Conservation (phyloP, 2,888 invertebrate genomes). For the Abscondita cerata region DNA sequence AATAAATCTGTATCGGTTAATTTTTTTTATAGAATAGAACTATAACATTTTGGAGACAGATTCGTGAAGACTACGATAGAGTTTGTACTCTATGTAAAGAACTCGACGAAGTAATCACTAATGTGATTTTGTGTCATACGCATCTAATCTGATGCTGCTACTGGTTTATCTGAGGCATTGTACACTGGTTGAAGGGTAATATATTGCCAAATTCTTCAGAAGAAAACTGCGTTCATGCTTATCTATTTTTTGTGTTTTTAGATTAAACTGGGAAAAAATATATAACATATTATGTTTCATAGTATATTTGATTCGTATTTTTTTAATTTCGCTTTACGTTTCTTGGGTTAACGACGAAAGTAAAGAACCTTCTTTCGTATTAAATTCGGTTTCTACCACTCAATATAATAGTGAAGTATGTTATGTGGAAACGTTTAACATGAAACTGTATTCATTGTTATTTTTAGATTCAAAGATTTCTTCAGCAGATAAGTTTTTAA, state of each 20-base stretch:
- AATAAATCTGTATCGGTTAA: no score
- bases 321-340: conserved; percentile 56
- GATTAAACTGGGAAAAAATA: conserved; percentile 57
- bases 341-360: conserved; percentile 53
- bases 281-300: conserved; percentile 71
- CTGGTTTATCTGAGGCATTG: conserved; percentile 72
- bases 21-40: conserved; percentile 63
- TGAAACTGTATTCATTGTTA: no score
- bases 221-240: background rate
- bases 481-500: conserved; percentile 52
- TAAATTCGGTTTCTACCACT: conserved; percentile 22
- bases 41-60: conserved; percentile 68
- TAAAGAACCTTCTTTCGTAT: conserved; percentile 53
- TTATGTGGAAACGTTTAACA: background rate
- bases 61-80: conserved; percentile 70
- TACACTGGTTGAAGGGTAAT: conserved; percentile 40
- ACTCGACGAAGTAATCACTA: conserved; percentile 67
- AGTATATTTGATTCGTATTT: conserved; percentile 67
- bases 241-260: conserved; percentile 1
- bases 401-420: conserved; percentile 35
- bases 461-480: conserved; percentile 49
- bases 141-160: conserved; percentile 76
- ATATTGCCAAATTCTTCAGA: background rate
- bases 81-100: conserved; percentile 66
- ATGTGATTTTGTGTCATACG: conserved; percentile 71